Evolutionary conservation across 2,888 invertebrate genomes (phyloP).

Genomic region (Dichetophora obliterata): DNA sequence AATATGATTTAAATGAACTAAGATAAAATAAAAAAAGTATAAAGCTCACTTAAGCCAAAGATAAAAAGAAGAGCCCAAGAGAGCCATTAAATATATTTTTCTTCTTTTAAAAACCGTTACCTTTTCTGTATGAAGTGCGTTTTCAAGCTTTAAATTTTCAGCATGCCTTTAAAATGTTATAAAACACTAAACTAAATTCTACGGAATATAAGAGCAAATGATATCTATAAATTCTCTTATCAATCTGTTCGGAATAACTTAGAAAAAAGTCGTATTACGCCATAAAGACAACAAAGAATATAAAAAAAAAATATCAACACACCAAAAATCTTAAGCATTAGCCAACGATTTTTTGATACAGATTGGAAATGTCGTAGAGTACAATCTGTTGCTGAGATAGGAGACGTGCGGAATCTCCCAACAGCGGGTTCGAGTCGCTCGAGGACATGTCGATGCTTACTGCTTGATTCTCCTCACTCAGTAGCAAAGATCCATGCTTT

Average conservation of each 20-base stretch:
- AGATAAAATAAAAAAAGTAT: too few species aligned
- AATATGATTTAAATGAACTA: too few species aligned
- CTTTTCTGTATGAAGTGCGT: too few species aligned
- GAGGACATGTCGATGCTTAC: constrained; percentile 88
- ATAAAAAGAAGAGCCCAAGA: too few species aligned
- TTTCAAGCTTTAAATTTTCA: too few species aligned
- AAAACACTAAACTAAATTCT: too few species aligned
- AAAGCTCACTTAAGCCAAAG: too few species aligned
- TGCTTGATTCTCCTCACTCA: constrained; percentile 76
- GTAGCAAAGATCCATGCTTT: constrained; percentile 68
- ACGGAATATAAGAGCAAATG: too few species aligned
- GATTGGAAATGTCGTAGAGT: constrained; percentile 93
- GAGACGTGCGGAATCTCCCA: constrained; percentile 67
- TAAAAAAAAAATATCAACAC: constrained; percentile 98
- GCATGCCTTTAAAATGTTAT: too few species aligned
- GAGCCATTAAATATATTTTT: too few species aligned
- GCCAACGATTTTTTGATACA: constrained; percentile 96
- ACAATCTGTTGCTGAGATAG: constrained; percentile 76
- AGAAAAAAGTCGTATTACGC: constrained; percentile 77
- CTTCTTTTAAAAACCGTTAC: too few species aligned
- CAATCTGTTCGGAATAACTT: neutral
- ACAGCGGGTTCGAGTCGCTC: constrained; percentile 65
- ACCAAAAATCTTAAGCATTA: constrained; percentile 99
- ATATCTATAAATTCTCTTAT: neutral
- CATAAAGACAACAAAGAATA: constrained; percentile 98